Percentiles rank a stretch among this genome's conserved stretches.
These are phyloP conservation scores for Halocynthia aurantium DNA, from an alignment of 23 tunicate species.

Conservation along the genomic window DNA sequence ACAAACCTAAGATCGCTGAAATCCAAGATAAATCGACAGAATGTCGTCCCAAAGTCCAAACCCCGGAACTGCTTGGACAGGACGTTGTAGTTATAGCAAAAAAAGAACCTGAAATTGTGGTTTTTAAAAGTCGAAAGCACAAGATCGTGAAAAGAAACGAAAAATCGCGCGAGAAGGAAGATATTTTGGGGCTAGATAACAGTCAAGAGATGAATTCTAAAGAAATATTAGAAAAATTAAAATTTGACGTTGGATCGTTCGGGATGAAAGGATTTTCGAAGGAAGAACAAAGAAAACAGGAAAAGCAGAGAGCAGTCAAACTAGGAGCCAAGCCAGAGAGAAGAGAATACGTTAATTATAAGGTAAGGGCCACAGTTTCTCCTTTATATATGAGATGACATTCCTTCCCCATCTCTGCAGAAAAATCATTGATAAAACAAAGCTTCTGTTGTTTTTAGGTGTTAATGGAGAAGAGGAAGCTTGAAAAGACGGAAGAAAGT, in stretches of 20 bases:
- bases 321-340: constrained; percentile 79
- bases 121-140: constrained; percentile 2
- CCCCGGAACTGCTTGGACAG: background rate
- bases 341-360: constrained; percentile 48
- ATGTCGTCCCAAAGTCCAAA: background rate
- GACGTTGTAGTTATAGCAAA: background rate
- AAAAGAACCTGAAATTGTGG: constrained; percentile 5
- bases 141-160: background rate
- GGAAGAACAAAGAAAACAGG: constrained; percentile 60
- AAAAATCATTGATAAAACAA: background rate
- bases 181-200: too few species aligned
- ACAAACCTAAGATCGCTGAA: too few species aligned
- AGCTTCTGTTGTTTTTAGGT: background rate
- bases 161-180: background rate
- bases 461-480: constrained; percentile 9
- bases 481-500: constrained; percentile 5
- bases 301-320: constrained; percentile 44
- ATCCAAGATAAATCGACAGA: background rate
- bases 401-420: background rate
- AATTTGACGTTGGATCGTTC: constrained; percentile 53
- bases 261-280: constrained; percentile 55
- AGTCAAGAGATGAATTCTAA: constrained; percentile 24
- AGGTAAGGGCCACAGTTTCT: constrained; percentile 11
- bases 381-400: background rate
- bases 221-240: constrained; percentile 44